phyloP scores from a whole-genome alignment of 2,113 vertebrate species.

The Fregata magnificens region DNA sequence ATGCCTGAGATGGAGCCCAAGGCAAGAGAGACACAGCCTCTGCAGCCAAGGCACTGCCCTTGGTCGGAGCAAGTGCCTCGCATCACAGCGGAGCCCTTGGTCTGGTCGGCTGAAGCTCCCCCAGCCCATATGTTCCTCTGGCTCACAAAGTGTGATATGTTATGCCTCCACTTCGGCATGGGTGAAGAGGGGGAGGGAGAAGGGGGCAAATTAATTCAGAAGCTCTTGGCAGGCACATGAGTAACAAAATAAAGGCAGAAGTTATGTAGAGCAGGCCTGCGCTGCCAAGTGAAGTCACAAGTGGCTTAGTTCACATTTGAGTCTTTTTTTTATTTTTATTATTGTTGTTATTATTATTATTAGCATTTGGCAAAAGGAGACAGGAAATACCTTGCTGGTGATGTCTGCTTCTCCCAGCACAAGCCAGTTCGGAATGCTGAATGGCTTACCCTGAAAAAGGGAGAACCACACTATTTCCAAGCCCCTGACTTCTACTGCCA shows the following conservation, averaged over 20 bases:
- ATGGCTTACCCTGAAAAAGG: slow-evolving; percentile 27
- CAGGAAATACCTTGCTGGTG: slow-evolving; percentile 63
- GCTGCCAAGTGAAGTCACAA: neutral
- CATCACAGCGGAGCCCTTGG: neutral
- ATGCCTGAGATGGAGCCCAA: neutral
- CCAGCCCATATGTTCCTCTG: neutral
- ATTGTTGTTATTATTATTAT: slow-evolving; percentile 26
- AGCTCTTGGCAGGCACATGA: neutral
- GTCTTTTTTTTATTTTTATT: neutral
- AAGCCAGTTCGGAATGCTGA: slow-evolving; percentile 17
- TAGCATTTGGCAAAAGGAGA: slow-evolving; percentile 47
- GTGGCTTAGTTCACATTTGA: neutral
- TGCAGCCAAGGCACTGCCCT: neutral
- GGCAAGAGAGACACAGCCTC: neutral
- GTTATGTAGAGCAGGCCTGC: neutral
- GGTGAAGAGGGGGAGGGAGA: neutral
- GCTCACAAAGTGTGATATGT: neutral
- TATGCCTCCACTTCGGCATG: neutral
- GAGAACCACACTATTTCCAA: neutral
- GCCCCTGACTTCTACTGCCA: neutral
- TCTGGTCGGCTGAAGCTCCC: neutral
- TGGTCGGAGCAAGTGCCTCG: fast-evolving
- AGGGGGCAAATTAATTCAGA: slow-evolving; percentile 6
- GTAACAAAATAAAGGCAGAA: neutral
- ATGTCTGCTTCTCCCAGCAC: slow-evolving; percentile 27